phyloP scores from a whole-genome alignment of 1,140 invertebrate genomes.

The Aphelenchoides besseyi region DNA sequence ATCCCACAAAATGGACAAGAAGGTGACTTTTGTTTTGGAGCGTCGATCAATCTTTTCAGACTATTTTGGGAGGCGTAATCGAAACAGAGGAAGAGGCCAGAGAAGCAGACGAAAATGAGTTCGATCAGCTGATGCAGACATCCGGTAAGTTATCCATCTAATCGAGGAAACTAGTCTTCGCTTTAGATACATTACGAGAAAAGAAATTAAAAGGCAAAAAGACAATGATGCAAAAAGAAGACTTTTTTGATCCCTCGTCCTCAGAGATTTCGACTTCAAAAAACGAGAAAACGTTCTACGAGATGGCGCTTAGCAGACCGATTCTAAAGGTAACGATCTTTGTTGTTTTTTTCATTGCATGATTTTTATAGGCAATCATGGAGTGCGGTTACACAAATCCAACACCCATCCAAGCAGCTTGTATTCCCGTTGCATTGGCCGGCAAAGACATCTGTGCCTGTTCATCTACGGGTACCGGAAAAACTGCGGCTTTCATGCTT shows the following conservation, averaged over 20 bases:
- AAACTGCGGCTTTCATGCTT: conserved; percentile 97
- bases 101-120: conserved; percentile 10
- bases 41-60: neutral
- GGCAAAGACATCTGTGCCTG: conserved; percentile 89
- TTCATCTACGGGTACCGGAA: conserved; percentile 90
- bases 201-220: conserved; percentile 40
- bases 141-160: conserved; percentile 19
- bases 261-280: conserved; percentile 29
- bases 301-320: conserved; percentile 58
- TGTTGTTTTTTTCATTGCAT: conserved; percentile 7
- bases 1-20: conserved; percentile 24
- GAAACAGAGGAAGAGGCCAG: conserved; percentile 18
- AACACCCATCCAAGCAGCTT: conserved; percentile 90
- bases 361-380: conserved; percentile 79
- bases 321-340: conserved; percentile 54
- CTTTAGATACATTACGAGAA: conserved; percentile 50
- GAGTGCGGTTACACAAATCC: conserved; percentile 83
- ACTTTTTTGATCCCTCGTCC: conserved; percentile 48
- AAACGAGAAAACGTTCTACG: conserved; percentile 42
- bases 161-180: conserved; percentile 8
- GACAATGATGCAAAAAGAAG: conserved; percentile 13
- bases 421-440: conserved; percentile 85
- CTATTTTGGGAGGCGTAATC: conserved; percentile 9
- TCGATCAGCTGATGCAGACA: conserved; percentile 30
- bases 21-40: conserved; percentile 17